Percentiles rank a stretch among this genome's conserved stretches.
These are phyloP conservation scores for Musca vetustissima DNA, from an alignment of 1,140 invertebrate species.

Conservation along the genomic window DNA sequence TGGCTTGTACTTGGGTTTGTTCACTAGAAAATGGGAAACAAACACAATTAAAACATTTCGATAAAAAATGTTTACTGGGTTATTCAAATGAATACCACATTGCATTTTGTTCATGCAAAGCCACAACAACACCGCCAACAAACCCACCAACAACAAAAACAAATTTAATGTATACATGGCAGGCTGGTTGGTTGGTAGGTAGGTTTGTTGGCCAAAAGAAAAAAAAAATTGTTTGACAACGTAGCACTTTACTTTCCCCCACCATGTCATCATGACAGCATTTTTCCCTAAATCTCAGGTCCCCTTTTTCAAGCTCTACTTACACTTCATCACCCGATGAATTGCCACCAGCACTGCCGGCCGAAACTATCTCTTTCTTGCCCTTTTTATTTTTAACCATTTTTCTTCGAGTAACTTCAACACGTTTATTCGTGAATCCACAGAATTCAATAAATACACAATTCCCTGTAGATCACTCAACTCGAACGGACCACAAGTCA, in stretches of 20 bases:
- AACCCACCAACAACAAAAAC: neutral
- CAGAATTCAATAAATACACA: conserved; percentile 47
- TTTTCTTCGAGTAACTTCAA: conserved; percentile 53
- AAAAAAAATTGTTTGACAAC: conserved; percentile 19
- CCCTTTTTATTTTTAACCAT: conserved; percentile 57
- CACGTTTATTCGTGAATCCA: conserved; percentile 50
- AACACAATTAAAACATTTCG: too few relatives aligned
- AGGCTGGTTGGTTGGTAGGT: neutral
- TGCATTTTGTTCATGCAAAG: too few relatives aligned
- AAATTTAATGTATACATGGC: neutral
- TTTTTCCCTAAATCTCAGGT: conserved; percentile 10
- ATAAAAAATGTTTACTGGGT: too few relatives aligned
- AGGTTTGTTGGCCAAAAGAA: neutral
- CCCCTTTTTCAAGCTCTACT: conserved; percentile 32
- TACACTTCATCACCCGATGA: conserved; percentile 52
- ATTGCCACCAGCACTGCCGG: conserved; percentile 37
- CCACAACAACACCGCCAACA: too few relatives aligned
- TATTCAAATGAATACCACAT: too few relatives aligned
- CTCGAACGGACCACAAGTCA: conserved; percentile 7
- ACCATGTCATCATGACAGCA: conserved; percentile 24
- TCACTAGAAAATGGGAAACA: conserved; percentile 15
- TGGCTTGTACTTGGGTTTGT: conserved; percentile 22
- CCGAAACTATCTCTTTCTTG: conserved; percentile 55
- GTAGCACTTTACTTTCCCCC: conserved; percentile 7
- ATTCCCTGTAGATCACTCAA: conserved; percentile 32